Evolutionary conservation across 2,113 vertebrate species (phyloP), one percentile per base, ranked within the genome.

Genomic region (Sebastes fasciatus): DNA sequence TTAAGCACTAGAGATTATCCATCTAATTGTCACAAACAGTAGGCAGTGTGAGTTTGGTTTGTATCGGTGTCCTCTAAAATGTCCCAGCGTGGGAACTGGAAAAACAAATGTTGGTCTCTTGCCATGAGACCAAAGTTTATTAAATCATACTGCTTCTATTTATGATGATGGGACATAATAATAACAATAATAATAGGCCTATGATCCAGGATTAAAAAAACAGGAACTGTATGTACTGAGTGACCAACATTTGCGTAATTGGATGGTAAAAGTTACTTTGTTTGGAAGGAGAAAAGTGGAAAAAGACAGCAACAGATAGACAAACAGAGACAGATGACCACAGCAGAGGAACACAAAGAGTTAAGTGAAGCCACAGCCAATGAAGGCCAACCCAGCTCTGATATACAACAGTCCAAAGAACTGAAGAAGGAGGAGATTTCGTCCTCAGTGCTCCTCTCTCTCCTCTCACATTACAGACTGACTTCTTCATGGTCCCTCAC

Each of bases 341-440:
- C 55, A 52, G 4, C 62, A 26, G 75, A 70, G 83, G 79, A 70
- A 23, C 64, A 72, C 69, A 80, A 91, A 88, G 90, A 65, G 90
- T 91, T 94, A 90, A 92, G 9, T 55, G 23, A 65, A 82, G 62
- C 67, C n/a, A 58, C 79, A 79, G 71, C 87, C 89, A 89, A 88
- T 87, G 66, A 74, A 88, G 69, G 42, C 79, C 87, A 82, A 78
- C 80, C 77, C 64, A 69, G 84, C 49, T 68, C 68, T 74, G 75
- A 79, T 8, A 69, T 46, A 64, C 63, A 76, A 40, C 52, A 63
- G 66, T 82, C 81, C 52, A 78, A 64, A 81, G 34, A 82, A 64
- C 12, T 14, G 45, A 46, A 40, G 49, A 77, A 87, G 79, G 74
- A 81, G 86, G 82, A 76, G 78, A 21, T 84, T 77, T 78, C 19